phyloP scores from a whole-genome alignment of 2,797 vertebrate species.

The Lagocephalus sceleratus region DNA sequence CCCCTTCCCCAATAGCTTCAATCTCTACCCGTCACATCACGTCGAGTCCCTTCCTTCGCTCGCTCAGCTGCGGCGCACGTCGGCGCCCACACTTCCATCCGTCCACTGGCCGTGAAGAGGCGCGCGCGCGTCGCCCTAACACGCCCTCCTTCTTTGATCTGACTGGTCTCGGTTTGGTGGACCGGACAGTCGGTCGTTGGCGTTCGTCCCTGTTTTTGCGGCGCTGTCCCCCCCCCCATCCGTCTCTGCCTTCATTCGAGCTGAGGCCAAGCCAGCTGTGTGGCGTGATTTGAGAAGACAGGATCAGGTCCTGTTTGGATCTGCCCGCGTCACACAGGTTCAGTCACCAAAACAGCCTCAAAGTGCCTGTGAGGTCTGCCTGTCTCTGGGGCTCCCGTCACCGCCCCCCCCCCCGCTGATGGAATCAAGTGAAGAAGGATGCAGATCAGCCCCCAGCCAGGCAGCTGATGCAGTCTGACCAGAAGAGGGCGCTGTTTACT shows the following conservation, averaged over 20 bases:
- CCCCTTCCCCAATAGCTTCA: slow-evolving; percentile 23
- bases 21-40: slow-evolving; percentile 37
- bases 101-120: slow-evolving; percentile 22
- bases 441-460: slow-evolving; percentile 25
- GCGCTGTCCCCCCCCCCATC: no score
- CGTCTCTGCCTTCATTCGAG: slow-evolving; percentile 34
- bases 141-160: slow-evolving; percentile 30
- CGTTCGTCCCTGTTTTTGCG: slow-evolving; percentile 61
- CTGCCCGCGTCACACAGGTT: slow-evolving; percentile 24
- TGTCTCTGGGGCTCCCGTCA: slow-evolving; percentile 43
- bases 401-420: slow-evolving; percentile 37
- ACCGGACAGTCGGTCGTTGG: slow-evolving; percentile 58
- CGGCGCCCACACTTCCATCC: slow-evolving; percentile 11
- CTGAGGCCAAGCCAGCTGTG: slow-evolving; percentile 50
- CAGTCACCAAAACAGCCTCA: slow-evolving; percentile 31
- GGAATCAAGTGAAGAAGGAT: slow-evolving; percentile 34
- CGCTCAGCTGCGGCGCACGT: slow-evolving; percentile 1
- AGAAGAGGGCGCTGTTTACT: slow-evolving; percentile 37
- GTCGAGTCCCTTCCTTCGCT: not conserved
- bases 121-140: slow-evolving; percentile 28
- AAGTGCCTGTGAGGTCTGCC: slow-evolving; percentile 28
- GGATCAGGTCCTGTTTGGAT: slow-evolving; percentile 58
- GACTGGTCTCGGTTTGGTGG: slow-evolving; percentile 63
- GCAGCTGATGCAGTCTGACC: slow-evolving; percentile 19
- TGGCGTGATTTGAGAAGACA: slow-evolving; percentile 61